These are phyloP conservation scores for Hyaena hyaena DNA, from an alignment of 2,113 vertebrate species.

Conservation along the genomic window DNA sequence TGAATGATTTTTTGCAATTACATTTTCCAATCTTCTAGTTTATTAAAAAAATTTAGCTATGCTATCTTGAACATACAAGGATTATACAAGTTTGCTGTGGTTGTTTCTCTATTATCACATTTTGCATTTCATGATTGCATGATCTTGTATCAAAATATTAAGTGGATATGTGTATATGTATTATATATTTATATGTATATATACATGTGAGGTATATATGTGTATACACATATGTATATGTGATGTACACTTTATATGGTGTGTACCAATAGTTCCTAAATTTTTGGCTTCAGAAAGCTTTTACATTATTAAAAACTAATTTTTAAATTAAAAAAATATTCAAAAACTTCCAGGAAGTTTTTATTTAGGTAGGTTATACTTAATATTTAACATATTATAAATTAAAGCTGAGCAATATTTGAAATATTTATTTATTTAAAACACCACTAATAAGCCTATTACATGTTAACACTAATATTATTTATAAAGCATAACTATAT, in stretches of 20 bases:
- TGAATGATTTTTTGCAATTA: background rate
- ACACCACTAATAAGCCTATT: background rate
- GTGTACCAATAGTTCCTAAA: background rate
- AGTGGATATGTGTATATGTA: background rate
- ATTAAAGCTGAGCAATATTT: background rate
- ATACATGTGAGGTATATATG: background rate
- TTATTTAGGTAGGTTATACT: background rate
- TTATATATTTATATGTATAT: background rate
- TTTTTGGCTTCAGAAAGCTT: background rate
- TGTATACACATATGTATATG: background rate
- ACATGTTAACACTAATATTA: background rate
- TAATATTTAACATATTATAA: background rate
- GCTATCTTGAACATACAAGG: background rate
- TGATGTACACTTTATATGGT: background rate
- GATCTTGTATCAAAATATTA: background rate
- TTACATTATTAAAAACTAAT: background rate
- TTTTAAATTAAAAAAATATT: too few species aligned
- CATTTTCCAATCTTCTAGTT: background rate
- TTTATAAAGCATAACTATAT: background rate
- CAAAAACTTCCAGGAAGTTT: background rate
- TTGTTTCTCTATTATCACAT: background rate
- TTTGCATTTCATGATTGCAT: background rate
- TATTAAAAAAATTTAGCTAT: background rate
- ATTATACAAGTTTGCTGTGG: background rate
- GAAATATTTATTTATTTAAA: slow-evolving; percentile 1